Evolutionary conservation across 2,888 invertebrate genomes (phyloP).

Genomic region (Seira ritae): DNA sequence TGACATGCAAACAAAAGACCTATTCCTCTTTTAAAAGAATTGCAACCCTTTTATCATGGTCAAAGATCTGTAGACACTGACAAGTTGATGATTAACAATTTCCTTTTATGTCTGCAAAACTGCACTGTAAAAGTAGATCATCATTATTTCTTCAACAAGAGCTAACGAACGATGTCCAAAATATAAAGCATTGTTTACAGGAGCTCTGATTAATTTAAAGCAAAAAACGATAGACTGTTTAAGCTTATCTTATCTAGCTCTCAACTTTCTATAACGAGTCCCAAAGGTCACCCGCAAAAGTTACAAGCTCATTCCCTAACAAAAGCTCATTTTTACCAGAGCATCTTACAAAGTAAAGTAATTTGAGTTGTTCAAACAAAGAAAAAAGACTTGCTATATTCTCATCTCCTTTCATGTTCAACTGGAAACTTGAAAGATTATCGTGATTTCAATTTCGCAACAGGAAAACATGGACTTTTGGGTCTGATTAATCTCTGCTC

Average conservation of each 20-base stretch:
- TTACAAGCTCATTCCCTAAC: too few species aligned
- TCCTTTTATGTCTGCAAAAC: slow-evolving; percentile 6
- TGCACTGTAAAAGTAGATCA: slow-evolving; percentile 9
- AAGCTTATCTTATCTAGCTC: too few species aligned
- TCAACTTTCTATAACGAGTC: not conserved
- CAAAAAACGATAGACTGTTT: too few species aligned
- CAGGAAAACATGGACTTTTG: too few species aligned
- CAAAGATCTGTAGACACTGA: not conserved
- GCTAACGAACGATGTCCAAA: not conserved
- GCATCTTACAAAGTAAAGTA: not conserved
- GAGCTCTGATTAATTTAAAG: not conserved
- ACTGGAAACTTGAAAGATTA: not conserved
- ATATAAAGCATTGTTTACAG: not conserved
- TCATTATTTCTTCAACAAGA: not conserved
- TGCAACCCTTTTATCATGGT: too few species aligned
- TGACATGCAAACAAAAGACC: too few species aligned
- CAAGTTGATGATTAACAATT: slow-evolving; percentile 13
- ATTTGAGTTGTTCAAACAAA: not conserved
- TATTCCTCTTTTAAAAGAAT: too few species aligned
- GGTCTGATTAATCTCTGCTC: too few species aligned
- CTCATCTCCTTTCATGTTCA: not conserved
- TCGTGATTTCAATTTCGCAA: not conserved
- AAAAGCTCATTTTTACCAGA: too few species aligned
- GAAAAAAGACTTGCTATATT: not conserved
- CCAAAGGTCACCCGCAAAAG: slow-evolving; percentile 12